Evolutionary conservation across 2,888 invertebrate species (phyloP), one percentile per base, ranked within the genome.

Genomic region (Panopea generosa): DNA sequence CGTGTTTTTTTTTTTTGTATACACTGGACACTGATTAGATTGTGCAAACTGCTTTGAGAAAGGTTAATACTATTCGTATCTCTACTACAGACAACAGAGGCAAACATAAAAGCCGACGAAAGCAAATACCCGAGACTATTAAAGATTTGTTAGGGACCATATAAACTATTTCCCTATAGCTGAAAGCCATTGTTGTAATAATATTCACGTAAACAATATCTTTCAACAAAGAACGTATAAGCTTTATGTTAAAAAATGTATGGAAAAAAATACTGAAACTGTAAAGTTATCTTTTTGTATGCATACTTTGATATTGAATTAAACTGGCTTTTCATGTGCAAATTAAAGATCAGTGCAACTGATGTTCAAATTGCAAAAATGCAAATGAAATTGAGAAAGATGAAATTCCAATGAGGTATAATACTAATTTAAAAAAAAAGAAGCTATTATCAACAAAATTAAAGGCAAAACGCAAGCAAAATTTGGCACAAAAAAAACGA

Each of bases 281-380:
- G 60, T 69, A 61, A 40, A 29, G n/a, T 2, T 16, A 7, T 27
- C 18, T 22, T 18, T 62, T 18, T 62, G 56, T n/a, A 62, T 62
- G 20, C 9, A 26, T 20, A 47, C 62, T n/a, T 70, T 70, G 29
- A 55, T 33, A 29, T 4, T 20, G 20, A 56, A 18, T 70, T 27
- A 16, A 63, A 70, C 49, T 70, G 20, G 33, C 33, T 18, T 70
- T 70, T 18, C 62, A 62, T n/a, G n/a, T n/a, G n/a, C n/a, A n/a
- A n/a, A n/a, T n/a, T n/a, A n/a, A n/a, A n/a, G n/a, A n/a, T n/a
- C n/a, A n/a, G n/a, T n/a, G n/a, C n/a, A n/a, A n/a, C n/a, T n/a
- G n/a, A n/a, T n/a, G n/a, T n/a, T n/a, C n/a, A n/a, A n/a, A n/a
- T n/a, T n/a, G n/a, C 40, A 62, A 27, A 22, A 62, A 62, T 24